Evolutionary conservation across 2,888 invertebrate species (phyloP).

Genomic region (Euzetes globulus): DNA sequence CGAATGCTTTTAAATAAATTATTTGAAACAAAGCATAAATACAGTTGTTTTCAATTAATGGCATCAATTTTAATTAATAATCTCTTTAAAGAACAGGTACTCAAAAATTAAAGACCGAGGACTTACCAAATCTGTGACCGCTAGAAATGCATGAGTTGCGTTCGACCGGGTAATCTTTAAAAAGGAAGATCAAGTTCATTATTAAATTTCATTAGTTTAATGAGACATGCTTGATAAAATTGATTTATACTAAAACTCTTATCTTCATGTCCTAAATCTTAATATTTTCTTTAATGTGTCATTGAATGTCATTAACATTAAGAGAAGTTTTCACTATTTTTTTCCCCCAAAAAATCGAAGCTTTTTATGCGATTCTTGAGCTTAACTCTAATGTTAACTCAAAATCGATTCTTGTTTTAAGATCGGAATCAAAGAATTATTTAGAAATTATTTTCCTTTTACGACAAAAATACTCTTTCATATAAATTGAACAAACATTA

Average conservation of each 20-base stretch:
- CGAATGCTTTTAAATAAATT: slow-evolving; percentile 25
- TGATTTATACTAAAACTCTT: too few relatives aligned
- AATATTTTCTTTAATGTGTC: too few relatives aligned
- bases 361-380: too few relatives aligned
- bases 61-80: slow-evolving; percentile 1
- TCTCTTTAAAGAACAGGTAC: neutral
- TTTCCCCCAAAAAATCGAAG: too few relatives aligned
- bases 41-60: neutral
- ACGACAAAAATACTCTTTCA: neutral
- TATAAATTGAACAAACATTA: neutral
- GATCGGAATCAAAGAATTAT: too few relatives aligned
- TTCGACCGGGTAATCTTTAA: slow-evolving; percentile 31
- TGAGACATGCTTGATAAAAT: neutral
- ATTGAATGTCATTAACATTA: slow-evolving; percentile 39
- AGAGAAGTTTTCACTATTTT: neutral
- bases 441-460: too few relatives aligned
- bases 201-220: too few relatives aligned
- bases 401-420: too few relatives aligned
- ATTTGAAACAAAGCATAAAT: neutral
- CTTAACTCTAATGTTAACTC: too few relatives aligned
- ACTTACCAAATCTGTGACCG: slow-evolving; percentile 34
- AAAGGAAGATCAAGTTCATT: neutral
- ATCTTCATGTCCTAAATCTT: too few relatives aligned
- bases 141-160: slow-evolving; percentile 35
- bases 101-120: neutral